Conservation (phyloP, 1,140 invertebrate genomes). For the Episyrphus balteatus region DNA sequence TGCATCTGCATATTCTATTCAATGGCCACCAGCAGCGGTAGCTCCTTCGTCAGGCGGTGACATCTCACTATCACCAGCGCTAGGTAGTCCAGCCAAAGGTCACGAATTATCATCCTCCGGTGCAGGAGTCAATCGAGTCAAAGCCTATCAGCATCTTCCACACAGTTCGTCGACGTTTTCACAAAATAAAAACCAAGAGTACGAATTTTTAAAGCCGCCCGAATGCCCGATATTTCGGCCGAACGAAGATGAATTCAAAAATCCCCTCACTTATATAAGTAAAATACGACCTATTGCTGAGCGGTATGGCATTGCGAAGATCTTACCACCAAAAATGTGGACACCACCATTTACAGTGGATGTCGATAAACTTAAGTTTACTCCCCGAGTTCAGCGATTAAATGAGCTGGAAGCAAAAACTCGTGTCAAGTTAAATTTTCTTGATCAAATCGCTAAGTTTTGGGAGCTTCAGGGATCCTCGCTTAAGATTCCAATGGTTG, state of each 20-base stretch:
- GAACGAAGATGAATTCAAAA: constrained; percentile 75
- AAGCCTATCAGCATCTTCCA: neutral
- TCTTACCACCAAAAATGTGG: constrained; percentile 83
- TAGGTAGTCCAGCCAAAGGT: no score
- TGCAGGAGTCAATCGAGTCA: no score
- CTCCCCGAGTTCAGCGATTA: constrained; percentile 82
- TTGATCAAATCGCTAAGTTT: constrained; percentile 91
- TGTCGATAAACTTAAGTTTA: constrained; percentile 87
- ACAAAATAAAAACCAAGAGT: constrained; percentile 43
- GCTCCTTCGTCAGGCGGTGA: no score
- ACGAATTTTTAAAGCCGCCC: constrained; percentile 64
- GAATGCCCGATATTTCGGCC: constrained; percentile 81
- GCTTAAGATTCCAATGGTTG: constrained; percentile 82
- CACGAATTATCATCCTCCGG: no score
- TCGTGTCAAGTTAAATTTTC: constrained; percentile 86
- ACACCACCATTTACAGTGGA: constrained; percentile 93
- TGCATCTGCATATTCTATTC: no score
- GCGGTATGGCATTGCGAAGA: constrained; percentile 84
- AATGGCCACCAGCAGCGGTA: no score
- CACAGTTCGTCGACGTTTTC: constrained; percentile 3
- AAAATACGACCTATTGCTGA: constrained; percentile 79
- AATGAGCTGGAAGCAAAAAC: constrained; percentile 91
- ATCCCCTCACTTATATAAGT: constrained; percentile 77
- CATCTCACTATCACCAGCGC: no score
- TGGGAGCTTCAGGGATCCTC: constrained; percentile 89